phyloP scores from a whole-genome alignment of 1,140 invertebrate species.

The Rhagoletis pomonella region DNA sequence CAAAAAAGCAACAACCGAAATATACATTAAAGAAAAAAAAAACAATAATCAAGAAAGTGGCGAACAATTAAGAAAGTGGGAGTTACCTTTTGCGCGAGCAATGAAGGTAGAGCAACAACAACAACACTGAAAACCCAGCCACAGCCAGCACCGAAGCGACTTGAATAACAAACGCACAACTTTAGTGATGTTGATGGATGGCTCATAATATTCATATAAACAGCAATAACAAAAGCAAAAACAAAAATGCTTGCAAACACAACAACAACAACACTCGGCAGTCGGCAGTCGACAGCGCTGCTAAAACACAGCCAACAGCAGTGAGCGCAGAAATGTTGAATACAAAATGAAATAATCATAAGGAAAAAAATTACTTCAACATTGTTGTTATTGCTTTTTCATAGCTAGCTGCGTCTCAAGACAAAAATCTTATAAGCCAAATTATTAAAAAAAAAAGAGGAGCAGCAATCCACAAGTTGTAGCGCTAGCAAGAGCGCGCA shows the following conservation, averaged over 20 bases:
- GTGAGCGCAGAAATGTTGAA: neutral
- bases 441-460: constrained; percentile 18
- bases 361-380: neutral
- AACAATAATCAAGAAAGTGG: constrained; percentile 44
- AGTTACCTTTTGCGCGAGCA: constrained; percentile 61
- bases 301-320: constrained; percentile 17
- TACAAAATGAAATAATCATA: neutral
- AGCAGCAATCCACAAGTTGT: constrained; percentile 40
- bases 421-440: constrained; percentile 54
- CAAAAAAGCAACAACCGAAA: neutral
- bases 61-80: constrained; percentile 67
- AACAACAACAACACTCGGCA: too few species aligned
- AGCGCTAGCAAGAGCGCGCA: neutral
- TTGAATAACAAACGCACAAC: constrained; percentile 5
- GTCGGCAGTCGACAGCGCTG: too few species aligned
- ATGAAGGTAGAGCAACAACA: constrained; percentile 44
- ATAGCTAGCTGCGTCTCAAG: neutral
- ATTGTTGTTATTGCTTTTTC: constrained; percentile 22
- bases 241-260: too few species aligned
- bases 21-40: constrained; percentile 13
- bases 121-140: constrained; percentile 49
- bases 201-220: constrained; percentile 66
- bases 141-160: constrained; percentile 57
- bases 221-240: constrained; percentile 27
- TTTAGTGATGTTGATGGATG: constrained; percentile 66